Conservation (phyloP, 1,140 invertebrate species). For the Ericerus pela region DNA sequence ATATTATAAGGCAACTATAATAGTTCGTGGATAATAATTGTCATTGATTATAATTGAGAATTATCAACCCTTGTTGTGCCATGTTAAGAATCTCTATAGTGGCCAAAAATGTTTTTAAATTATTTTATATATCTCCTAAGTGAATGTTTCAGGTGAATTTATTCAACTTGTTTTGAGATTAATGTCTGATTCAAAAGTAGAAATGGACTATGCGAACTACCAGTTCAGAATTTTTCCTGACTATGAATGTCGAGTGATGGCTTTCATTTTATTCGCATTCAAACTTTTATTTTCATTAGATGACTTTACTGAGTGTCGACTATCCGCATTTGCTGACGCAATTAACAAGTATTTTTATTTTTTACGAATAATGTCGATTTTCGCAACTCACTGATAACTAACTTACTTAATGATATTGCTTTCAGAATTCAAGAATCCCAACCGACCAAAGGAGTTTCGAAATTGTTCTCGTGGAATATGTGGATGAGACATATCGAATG, state of each 20-base stretch:
- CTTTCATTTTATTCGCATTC: neutral
- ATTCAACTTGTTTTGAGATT: neutral
- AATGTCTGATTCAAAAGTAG: neutral
- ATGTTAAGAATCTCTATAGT: too few species aligned
- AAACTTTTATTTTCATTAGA: conserved; percentile 3
- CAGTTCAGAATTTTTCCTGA: neutral
- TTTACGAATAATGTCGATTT: neutral
- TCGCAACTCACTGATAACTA: neutral
- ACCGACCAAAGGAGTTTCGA: neutral
- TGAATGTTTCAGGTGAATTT: neutral
- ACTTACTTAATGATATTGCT: neutral
- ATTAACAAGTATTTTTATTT: neutral
- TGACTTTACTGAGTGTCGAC: neutral
- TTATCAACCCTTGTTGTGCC: too few species aligned
- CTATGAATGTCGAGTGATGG: neutral
- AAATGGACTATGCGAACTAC: neutral
- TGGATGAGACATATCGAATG: neutral
- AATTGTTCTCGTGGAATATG: neutral
- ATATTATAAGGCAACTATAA: too few species aligned
- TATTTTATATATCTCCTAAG: too few species aligned
- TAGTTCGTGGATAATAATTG: too few species aligned
- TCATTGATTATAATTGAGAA: too few species aligned
- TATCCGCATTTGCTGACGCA: neutral
- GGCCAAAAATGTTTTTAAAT: too few species aligned
- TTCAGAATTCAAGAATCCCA: neutral